Percentiles rank a stretch among this genome's conserved stretches.
These are phyloP conservation scores for Drosophila meridiana DNA, from an alignment of 2,888 invertebrate genomes.

Conservation along the genomic window DNA sequence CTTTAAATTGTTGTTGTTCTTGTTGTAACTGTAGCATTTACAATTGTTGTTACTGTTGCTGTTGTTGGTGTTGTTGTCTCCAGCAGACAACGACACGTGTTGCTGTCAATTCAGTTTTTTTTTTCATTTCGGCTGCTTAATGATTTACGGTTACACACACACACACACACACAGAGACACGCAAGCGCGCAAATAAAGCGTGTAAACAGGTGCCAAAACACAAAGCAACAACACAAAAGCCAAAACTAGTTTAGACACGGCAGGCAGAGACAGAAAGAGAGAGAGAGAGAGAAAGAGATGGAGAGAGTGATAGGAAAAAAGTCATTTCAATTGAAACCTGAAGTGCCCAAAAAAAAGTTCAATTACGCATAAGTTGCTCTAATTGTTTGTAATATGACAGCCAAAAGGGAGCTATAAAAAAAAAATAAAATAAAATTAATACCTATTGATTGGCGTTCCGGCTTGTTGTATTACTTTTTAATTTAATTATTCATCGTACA, in stretches of 20 bases:
- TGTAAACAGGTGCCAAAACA: constrained; percentile 69
- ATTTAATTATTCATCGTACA: constrained; percentile 28
- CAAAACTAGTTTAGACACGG: constrained; percentile 50
- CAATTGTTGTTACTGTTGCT: constrained; percentile 32
- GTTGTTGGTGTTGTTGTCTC: constrained; percentile 25
- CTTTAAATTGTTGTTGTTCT: constrained; percentile 20
- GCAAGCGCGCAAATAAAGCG: constrained; percentile 31
- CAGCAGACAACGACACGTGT: constrained; percentile 54
- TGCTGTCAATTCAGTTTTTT: constrained; percentile 54
- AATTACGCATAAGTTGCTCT: constrained; percentile 66
- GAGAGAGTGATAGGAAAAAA: constrained; percentile 21
- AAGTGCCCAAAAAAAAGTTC: constrained; percentile 32
- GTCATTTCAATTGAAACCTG: constrained; percentile 53
- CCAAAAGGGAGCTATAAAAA: constrained; percentile 11
- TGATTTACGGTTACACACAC: constrained; percentile 55
- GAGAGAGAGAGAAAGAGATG: not conserved
- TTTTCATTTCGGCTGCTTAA: constrained; percentile 29
- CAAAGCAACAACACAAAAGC: constrained; percentile 40
- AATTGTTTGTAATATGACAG: constrained; percentile 66
- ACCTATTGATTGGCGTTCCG: constrained; percentile 28
- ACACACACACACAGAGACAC: constrained; percentile 3
- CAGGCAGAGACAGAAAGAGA: not conserved
- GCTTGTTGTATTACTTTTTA: constrained; percentile 31
- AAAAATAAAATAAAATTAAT: constrained; percentile 2
- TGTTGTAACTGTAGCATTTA: constrained; percentile 35